Percentiles rank a stretch among this genome's conserved stretches.
These are phyloP conservation scores for Aphis craccivora DNA, from an alignment of 1,140 invertebrate genomes.

Conservation along the genomic window DNA sequence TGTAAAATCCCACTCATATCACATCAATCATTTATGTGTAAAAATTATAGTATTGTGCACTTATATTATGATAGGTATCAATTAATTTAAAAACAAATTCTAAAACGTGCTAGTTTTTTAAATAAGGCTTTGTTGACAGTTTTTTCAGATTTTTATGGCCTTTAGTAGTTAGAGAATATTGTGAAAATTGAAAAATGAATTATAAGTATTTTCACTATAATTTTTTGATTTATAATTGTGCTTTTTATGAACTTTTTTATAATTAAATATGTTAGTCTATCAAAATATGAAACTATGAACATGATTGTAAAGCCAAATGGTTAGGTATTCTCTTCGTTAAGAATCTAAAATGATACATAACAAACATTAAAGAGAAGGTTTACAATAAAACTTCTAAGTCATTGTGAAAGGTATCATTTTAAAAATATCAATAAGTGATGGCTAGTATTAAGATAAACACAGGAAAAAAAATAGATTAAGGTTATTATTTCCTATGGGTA, in stretches of 20 bases:
- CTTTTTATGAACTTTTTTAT: not conserved
- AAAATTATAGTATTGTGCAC: no score
- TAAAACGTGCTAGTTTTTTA: no score
- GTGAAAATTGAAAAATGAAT: not conserved
- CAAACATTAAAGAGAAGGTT: constrained; percentile 12
- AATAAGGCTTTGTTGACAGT: no score
- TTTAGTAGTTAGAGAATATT: not conserved
- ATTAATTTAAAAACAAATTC: no score
- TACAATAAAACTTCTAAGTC: not conserved
- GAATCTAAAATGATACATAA: not conserved
- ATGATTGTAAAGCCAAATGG: not conserved
- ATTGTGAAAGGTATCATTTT: constrained; percentile 26
- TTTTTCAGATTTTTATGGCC: no score
- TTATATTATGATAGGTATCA: no score
- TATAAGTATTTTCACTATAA: not conserved
- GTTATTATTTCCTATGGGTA: not conserved
- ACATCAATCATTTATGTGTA: no score
- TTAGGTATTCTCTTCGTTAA: not conserved
- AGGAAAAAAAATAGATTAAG: constrained; percentile 4
- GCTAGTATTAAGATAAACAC: not conserved
- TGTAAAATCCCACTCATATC: no score
- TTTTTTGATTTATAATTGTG: not conserved
- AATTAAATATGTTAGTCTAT: not conserved
- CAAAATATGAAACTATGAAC: not conserved
- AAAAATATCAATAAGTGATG: constrained; percentile 13